Evolutionary conservation across 1,140 invertebrate species (phyloP).

Genomic region (Temnothorax curvispinosus): DNA sequence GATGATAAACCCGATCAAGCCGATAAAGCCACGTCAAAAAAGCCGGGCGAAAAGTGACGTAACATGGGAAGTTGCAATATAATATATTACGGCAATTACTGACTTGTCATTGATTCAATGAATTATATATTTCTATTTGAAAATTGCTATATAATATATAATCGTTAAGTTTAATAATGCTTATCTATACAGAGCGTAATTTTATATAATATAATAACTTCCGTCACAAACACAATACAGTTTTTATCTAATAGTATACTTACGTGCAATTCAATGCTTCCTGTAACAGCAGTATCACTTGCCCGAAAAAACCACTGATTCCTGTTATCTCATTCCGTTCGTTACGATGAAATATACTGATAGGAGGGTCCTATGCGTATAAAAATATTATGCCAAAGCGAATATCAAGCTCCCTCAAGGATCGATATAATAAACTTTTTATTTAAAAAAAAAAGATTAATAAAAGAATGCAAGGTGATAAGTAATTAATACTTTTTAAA

Average conservation of each 20-base stretch:
- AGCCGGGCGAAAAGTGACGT: background rate
- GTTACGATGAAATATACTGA: conserved; percentile 77
- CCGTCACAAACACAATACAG: background rate
- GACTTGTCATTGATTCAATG: background rate
- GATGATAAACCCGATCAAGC: background rate
- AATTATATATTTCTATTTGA: background rate
- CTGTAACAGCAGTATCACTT: conserved; percentile 79
- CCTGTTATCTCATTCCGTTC: conserved; percentile 70
- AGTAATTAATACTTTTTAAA: background rate
- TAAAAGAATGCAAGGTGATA: background rate
- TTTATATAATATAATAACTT: background rate
- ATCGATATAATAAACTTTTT: background rate
- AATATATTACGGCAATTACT: background rate
- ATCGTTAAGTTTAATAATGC: background rate
- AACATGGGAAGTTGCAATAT: background rate
- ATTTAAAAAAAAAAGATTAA: background rate
- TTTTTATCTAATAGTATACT: conserved; percentile 63
- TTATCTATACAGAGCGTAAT: background rate
- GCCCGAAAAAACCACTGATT: conserved; percentile 83
- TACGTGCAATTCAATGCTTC: conserved; percentile 84
- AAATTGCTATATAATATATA: background rate
- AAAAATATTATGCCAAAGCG: background rate
- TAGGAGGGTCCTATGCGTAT: conserved; percentile 79
- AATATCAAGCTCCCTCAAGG: background rate
- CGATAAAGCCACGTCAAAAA: background rate